Conservation (phyloP, 2,113 vertebrate genomes). For the Plestiodon gilberti region DNA sequence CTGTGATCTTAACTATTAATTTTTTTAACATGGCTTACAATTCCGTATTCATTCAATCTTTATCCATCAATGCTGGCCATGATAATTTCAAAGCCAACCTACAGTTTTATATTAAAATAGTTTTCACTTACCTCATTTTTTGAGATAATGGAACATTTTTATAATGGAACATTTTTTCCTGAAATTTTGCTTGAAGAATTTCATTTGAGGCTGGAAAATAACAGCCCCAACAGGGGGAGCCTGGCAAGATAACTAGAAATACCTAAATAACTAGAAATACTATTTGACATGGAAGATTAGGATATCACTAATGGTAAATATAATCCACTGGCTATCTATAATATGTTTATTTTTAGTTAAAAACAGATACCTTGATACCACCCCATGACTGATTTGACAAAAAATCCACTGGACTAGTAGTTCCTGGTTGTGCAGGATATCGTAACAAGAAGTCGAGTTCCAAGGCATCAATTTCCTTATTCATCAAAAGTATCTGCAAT, state of each 20-base stretch:
- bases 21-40: no score
- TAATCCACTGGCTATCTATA: background rate
- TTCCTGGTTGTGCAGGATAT: constrained; percentile 82
- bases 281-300: background rate
- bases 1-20: no score
- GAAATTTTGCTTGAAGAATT: background rate
- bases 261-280: background rate
- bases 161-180: background rate
- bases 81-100: background rate
- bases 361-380: constrained; percentile 87
- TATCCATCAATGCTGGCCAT: no score
- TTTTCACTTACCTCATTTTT: background rate
- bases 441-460: constrained; percentile 95
- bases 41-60: no score
- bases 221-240: background rate
- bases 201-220: background rate
- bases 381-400: constrained; percentile 92
- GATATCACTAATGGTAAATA: background rate
- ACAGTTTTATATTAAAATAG: background rate
- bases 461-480: constrained; percentile 81
- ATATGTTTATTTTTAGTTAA: background rate
- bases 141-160: background rate
- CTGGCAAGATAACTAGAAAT: no score
- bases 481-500: constrained; percentile 89
- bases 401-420: constrained; percentile 90